A percentile compares a stretch with the other conserved stretches of the same genome.
These are phyloP conservation scores for Dorcus hopei DNA, from an alignment of 2,888 invertebrate genomes.

Conservation along the genomic window DNA sequence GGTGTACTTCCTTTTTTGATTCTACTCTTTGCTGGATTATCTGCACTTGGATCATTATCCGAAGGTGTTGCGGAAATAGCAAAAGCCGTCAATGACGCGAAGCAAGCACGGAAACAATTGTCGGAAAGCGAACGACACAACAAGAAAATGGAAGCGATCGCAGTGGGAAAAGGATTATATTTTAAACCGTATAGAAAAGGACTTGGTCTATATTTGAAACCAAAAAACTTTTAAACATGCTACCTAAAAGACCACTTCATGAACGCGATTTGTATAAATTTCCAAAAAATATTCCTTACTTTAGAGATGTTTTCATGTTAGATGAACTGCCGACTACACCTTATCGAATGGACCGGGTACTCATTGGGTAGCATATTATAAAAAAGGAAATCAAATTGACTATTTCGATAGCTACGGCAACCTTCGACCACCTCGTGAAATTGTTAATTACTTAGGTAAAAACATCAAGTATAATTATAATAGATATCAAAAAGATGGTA, in stretches of 20 bases:
- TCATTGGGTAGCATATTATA: conserved; percentile 42
- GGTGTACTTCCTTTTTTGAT: conserved; percentile 37
- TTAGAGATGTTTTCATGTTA: conserved; percentile 34
- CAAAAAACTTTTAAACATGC: conserved; percentile 24
- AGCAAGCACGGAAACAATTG: conserved; percentile 34
- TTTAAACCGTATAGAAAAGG: conserved; percentile 28
- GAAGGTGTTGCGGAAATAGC: conserved; percentile 40
- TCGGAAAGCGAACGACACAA: conserved; percentile 39
- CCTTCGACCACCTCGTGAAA: conserved; percentile 32
- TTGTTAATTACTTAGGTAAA: conserved; percentile 12
- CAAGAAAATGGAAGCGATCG: conserved; percentile 41
- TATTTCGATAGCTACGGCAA: conserved; percentile 45
- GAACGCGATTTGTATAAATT: conserved; percentile 25
- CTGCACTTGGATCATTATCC: conserved; percentile 38
- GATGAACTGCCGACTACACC: conserved; percentile 22
- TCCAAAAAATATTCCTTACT: conserved; percentile 22
- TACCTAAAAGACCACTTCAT: conserved; percentile 28
- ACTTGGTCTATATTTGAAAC: conserved; percentile 26
- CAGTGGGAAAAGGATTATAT: conserved; percentile 31
- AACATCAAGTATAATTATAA: conserved; percentile 16
- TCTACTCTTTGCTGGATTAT: conserved; percentile 39
- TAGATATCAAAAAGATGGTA: conserved; percentile 15
- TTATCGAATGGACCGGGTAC: conserved; percentile 27
- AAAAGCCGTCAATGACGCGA: conserved; percentile 38
- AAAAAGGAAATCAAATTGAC: conserved; percentile 29